Percentiles rank a stretch among this genome's conserved stretches.
These are phyloP conservation scores for Diadema setosum DNA, from an alignment of 35 echinoderm and acorn worm species.

Conservation along the genomic window DNA sequence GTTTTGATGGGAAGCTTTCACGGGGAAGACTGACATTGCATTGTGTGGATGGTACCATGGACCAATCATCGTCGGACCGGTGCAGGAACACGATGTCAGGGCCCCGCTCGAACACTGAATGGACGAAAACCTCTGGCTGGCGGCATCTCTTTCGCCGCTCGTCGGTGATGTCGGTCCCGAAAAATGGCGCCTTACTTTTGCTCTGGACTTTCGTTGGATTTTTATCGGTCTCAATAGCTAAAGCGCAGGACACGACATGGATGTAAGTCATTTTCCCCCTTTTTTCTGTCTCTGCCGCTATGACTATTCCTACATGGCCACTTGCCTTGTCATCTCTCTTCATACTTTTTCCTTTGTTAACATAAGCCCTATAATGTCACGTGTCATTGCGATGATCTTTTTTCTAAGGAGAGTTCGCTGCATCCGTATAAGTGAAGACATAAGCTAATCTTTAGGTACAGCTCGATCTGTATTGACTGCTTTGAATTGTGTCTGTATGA, in stretches of 20 bases:
- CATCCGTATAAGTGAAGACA: background rate
- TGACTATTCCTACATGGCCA: background rate
- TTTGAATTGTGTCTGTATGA: background rate
- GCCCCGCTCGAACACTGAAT: background rate
- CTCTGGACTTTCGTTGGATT: conserved; percentile 1
- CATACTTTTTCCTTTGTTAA: background rate
- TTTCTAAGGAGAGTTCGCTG: background rate
- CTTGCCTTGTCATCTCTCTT: background rate
- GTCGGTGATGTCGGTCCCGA: background rate
- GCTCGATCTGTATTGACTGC: background rate
- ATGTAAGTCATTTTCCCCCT: background rate
- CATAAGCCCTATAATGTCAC: background rate
- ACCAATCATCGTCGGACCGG: no score
- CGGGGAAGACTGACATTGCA: no score
- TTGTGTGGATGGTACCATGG: no score
- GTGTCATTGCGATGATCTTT: background rate
- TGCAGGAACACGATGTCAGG: background rate
- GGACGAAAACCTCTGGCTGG: background rate
- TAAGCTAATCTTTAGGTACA: background rate
- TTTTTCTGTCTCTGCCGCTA: background rate
- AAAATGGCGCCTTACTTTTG: background rate
- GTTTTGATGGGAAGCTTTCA: no score
- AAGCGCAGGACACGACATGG: background rate
- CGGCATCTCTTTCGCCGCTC: background rate
- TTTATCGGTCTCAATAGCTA: background rate